Evolutionary conservation across 2,797 vertebrate species (phyloP).

Genomic region (Labroides dimidiatus): DNA sequence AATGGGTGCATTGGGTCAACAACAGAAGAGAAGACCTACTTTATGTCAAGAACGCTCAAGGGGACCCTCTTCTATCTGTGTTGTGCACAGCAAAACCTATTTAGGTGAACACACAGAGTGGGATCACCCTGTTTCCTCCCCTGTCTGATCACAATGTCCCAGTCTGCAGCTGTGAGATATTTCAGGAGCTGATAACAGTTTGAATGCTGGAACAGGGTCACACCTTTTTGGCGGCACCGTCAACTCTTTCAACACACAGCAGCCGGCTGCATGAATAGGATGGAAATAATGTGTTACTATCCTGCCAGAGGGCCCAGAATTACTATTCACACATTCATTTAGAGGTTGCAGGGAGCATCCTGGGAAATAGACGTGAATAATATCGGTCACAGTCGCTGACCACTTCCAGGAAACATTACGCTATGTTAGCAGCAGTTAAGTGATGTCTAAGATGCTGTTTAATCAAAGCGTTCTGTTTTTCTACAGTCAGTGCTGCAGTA

Average conservation of each 20-base stretch:
- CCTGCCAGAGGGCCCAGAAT: conserved; percentile 6
- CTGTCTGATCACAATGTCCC: conserved; percentile 38
- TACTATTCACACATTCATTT: conserved; percentile 29
- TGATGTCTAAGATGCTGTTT: conserved; percentile 9
- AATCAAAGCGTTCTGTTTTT: conserved; percentile 2
- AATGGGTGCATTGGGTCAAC: conserved; percentile 41
- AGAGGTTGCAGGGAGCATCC: conserved; percentile 30
- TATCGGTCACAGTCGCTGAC: background rate
- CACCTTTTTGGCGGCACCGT: conserved; percentile 2
- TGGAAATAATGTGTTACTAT: conserved; percentile 26
- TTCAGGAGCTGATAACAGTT: conserved; percentile 34
- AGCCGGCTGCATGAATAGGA: background rate
- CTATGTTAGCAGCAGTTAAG: background rate
- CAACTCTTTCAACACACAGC: background rate
- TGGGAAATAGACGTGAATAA: conserved; percentile 25
- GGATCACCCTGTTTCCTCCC: conserved; percentile 33
- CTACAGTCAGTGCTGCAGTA: background rate
- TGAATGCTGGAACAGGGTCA: background rate
- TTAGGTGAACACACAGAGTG: conserved; percentile 16
- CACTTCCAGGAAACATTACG: conserved; percentile 1
- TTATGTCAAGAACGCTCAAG: conserved; percentile 41
- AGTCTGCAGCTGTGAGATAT: conserved; percentile 31
- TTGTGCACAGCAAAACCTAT: conserved; percentile 35
- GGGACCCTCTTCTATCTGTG: conserved; percentile 52
- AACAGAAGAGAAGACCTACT: conserved; percentile 53